phyloP scores from a whole-genome alignment of 2,888 invertebrate genomes.

The Oxyteleia sp. region DNA sequence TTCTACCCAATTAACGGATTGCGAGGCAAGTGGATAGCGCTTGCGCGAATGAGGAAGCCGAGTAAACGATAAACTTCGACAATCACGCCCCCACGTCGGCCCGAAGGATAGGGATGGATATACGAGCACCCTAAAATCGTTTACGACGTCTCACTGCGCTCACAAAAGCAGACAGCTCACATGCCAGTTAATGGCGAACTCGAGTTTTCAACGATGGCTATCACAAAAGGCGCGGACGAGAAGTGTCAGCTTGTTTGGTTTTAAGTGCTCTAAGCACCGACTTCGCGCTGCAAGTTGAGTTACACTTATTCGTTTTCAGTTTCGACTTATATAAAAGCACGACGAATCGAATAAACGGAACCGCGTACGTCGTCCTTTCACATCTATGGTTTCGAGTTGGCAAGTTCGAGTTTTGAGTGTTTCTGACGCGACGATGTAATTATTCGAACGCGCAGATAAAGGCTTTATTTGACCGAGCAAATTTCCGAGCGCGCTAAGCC shows the following conservation, averaged over 20 bases:
- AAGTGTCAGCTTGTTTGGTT: slow-evolving; percentile 66
- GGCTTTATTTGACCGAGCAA: slow-evolving; percentile 16
- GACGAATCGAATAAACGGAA: slow-evolving; percentile 30
- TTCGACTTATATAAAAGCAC: slow-evolving; percentile 43
- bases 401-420: slow-evolving; percentile 40
- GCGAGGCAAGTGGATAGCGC: slow-evolving; percentile 34
- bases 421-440: slow-evolving; percentile 42
- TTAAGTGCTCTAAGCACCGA: slow-evolving; percentile 48
- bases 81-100: slow-evolving; percentile 52
- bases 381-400: slow-evolving; percentile 25
- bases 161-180: slow-evolving; percentile 62
- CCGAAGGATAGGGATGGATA: slow-evolving; percentile 30
- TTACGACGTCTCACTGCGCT: slow-evolving; percentile 61
- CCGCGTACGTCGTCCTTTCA: slow-evolving; percentile 19
- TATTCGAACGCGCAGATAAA: slow-evolving; percentile 30
- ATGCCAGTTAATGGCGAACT: slow-evolving; percentile 56
- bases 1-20: slow-evolving; percentile 68
- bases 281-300: slow-evolving; percentile 23
- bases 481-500: not conserved
- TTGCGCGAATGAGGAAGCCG: slow-evolving; percentile 40
- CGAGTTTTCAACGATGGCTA: slow-evolving; percentile 57
- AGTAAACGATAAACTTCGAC: slow-evolving; percentile 67
- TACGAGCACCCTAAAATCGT: slow-evolving; percentile 66
- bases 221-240: slow-evolving; percentile 64
- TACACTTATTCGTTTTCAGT: slow-evolving; percentile 50